These are phyloP conservation scores for Drosophila trapezifrons DNA, from an alignment of 1,140 invertebrate species.

Conservation along the genomic window DNA sequence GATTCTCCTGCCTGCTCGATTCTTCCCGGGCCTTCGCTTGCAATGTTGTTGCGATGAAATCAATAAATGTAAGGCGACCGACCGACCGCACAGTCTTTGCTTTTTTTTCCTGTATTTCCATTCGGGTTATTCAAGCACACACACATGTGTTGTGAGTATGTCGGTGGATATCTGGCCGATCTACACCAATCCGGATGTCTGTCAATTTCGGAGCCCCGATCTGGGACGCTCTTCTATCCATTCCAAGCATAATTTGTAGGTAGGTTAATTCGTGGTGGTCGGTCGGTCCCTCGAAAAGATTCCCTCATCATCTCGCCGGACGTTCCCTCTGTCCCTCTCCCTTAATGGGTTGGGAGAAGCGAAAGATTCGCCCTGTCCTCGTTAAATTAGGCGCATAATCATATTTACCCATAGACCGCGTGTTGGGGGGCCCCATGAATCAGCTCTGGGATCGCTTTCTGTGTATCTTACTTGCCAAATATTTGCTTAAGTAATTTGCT, in stretches of 20 bases:
- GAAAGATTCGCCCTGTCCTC: constrained; percentile 27
- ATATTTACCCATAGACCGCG: constrained; percentile 52
- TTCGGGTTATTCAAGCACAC: constrained; percentile 50
- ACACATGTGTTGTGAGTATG: constrained; percentile 45
- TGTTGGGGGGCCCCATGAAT: constrained; percentile 27
- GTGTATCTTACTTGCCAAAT: constrained; percentile 34
- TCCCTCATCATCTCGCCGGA: constrained; percentile 34
- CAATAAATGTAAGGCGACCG: constrained; percentile 74
- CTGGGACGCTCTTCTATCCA: constrained; percentile 54
- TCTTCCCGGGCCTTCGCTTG: constrained; percentile 4
- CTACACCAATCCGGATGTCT: constrained; percentile 72
- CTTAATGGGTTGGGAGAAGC: constrained; percentile 43
- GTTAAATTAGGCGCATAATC: constrained; percentile 71
- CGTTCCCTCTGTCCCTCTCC: constrained; percentile 22
- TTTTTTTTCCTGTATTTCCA: constrained; percentile 34
- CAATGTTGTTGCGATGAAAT: constrained; percentile 66
- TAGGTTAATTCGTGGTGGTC: constrained; percentile 78
- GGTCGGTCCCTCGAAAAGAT: constrained; percentile 42
- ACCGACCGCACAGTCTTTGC: constrained; percentile 23
- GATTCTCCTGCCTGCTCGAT: background rate
- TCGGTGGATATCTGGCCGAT: constrained; percentile 57
- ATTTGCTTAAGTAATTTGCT: constrained; percentile 54
- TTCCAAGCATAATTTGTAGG: constrained; percentile 67
- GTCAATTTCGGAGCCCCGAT: constrained; percentile 35
- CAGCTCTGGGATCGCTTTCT: constrained; percentile 41